Evolutionary conservation across 2,888 invertebrate species (phyloP).

Genomic region (Eupelmus urozonus): DNA sequence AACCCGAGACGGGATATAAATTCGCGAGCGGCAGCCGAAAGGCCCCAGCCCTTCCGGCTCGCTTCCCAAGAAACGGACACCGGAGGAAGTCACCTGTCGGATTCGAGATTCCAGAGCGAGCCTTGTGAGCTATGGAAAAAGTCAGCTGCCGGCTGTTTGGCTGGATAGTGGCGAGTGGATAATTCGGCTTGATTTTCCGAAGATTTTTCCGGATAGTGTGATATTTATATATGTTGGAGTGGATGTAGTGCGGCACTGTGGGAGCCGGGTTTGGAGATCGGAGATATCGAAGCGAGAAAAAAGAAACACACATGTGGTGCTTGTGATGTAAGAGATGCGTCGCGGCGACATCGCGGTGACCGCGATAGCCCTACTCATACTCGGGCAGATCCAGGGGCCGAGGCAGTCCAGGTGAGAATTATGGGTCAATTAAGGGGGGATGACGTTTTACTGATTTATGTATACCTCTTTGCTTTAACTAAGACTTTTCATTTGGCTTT

Average conservation of each 20-base stretch:
- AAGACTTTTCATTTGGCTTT: no score
- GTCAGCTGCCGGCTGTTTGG: no score
- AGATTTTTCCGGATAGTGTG: not conserved
- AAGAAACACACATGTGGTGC: constrained; percentile 28
- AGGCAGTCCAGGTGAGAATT: constrained; percentile 72
- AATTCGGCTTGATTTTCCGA: not conserved
- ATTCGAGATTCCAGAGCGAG: no score
- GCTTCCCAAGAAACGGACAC: no score
- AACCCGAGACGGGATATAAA: not conserved
- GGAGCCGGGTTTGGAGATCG: not conserved
- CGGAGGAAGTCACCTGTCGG: no score
- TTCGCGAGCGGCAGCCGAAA: not conserved
- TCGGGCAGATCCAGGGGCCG: constrained; percentile 75
- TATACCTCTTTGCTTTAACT: no score
- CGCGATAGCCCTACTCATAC: constrained; percentile 76
- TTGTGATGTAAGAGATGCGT: constrained; percentile 73
- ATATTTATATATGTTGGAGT: not conserved
- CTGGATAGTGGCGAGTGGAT: not conserved
- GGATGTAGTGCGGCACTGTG: constrained; percentile 2
- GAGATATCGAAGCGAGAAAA: constrained; percentile 13
- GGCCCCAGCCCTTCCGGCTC: no score
- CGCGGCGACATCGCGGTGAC: constrained; percentile 76
- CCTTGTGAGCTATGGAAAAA: no score
- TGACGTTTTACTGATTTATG: no score
- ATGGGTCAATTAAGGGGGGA: no score